A percentile compares a stretch with the other conserved stretches of the same genome.
Evolutionary conservation across 2,888 invertebrate genomes (phyloP).

Genomic region (Ferrisia virgata): DNA sequence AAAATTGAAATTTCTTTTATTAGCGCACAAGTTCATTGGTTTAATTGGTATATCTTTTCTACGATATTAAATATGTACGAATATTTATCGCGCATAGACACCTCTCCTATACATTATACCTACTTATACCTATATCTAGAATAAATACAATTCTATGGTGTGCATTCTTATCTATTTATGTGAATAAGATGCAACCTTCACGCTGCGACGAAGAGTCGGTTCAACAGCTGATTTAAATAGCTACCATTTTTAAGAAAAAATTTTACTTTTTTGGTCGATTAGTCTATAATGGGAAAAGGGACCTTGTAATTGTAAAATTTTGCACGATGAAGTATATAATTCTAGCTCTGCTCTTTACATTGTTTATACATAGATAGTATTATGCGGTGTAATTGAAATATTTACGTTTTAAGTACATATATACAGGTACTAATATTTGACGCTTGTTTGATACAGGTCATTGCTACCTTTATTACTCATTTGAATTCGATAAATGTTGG

Average conservation of each 20-base stretch:
- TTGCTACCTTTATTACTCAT: slow-evolving; percentile 70
- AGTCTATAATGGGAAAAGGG: background rate
- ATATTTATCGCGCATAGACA: too few species aligned
- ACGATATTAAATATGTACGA: background rate
- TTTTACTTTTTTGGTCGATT: background rate
- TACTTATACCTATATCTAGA: background rate
- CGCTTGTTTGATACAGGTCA: slow-evolving; percentile 56
- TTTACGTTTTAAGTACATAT: background rate
- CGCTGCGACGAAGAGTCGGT: background rate
- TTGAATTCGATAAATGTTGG: slow-evolving; percentile 73
- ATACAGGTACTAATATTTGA: background rate
- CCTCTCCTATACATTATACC: too few species aligned
- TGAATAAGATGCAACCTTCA: slow-evolving; percentile 1
- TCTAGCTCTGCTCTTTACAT: too few species aligned
- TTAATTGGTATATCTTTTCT: background rate
- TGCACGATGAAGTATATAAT: background rate
- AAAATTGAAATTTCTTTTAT: background rate
- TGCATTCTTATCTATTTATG: background rate
- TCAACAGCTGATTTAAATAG: background rate
- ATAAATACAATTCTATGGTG: background rate
- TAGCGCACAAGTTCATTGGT: background rate
- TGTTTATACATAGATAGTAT: too few species aligned
- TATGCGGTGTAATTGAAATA: too few species aligned
- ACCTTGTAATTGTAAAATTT: background rate
- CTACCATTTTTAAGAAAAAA: background rate